Conservation (phyloP, 2,113 vertebrate genomes). For the Elephas maximus region DNA sequence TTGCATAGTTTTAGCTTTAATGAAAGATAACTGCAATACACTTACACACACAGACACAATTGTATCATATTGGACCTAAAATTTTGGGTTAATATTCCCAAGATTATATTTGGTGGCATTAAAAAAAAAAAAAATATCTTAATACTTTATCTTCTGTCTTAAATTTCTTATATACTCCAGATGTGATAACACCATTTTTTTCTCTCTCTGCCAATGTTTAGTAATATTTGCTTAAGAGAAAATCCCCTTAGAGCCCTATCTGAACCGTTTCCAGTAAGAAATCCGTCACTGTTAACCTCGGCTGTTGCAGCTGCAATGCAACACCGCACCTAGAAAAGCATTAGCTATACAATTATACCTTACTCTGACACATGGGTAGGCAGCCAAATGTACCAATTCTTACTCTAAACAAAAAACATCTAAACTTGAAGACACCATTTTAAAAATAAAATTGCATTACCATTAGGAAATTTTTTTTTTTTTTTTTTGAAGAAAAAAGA, state of each 20-base stretch:
- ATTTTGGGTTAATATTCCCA: neutral
- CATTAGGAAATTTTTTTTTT: slow-evolving; percentile 16
- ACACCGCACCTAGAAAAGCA: neutral
- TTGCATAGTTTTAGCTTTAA: neutral
- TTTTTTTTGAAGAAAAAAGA: neutral
- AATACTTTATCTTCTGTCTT: slow-evolving; percentile 27
- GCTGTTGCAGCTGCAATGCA: neutral
- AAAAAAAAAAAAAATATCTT: slow-evolving; percentile 18
- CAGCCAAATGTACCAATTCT: neutral
- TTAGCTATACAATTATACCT: neutral
- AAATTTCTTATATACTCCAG: slow-evolving; percentile 11
- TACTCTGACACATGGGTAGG: neutral
- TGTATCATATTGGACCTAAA: neutral
- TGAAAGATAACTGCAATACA: neutral
- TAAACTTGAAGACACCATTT: neutral
- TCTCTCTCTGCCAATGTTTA: slow-evolving; percentile 35
- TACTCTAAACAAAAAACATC: slow-evolving; percentile 33
- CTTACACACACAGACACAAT: neutral
- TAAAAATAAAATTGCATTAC: neutral
- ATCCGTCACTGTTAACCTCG: neutral
- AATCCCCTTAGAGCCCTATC: slow-evolving; percentile 24
- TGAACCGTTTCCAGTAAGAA: slow-evolving; percentile 36
- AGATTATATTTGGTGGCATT: neutral
- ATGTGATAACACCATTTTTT: slow-evolving; percentile 51
- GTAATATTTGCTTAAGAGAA: slow-evolving; percentile 63